phyloP scores from a whole-genome alignment of 2,888 invertebrate genomes.

The Galeruca laticollis region DNA sequence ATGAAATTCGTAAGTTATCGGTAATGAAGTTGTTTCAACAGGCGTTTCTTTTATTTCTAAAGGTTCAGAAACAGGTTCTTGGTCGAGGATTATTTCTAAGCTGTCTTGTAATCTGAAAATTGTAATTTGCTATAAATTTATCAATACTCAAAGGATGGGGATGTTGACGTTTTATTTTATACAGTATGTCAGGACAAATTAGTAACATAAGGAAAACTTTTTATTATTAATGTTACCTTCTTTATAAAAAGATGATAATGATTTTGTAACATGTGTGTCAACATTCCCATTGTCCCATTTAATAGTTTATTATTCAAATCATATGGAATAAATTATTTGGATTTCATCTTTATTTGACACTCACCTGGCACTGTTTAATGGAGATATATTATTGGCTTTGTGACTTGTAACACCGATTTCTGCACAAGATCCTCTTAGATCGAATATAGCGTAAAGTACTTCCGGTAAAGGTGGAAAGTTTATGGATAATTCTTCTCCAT shows the following conservation, averaged over 20 bases:
- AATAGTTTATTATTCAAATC: too few species aligned
- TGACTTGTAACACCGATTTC: constrained; percentile 81
- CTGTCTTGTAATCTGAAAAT: constrained; percentile 72
- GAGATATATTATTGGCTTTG: constrained; percentile 68
- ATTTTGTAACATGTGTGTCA: too few species aligned
- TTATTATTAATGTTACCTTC: too few species aligned
- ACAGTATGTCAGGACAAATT: too few species aligned
- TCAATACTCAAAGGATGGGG: too few species aligned
- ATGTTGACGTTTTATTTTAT: too few species aligned
- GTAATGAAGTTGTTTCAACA: constrained; percentile 6
- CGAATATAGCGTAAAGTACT: constrained; percentile 85
- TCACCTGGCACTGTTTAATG: constrained; percentile 61
- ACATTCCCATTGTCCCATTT: too few species aligned
- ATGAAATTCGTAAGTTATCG: constrained; percentile 75
- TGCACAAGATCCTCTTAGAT: constrained; percentile 83
- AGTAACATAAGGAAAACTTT: too few species aligned
- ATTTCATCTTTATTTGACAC: constrained; percentile 1
- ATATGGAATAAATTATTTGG: too few species aligned
- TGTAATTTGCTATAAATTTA: constrained; percentile 8
- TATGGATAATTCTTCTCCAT: constrained; percentile 79
- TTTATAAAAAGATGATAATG: too few species aligned
- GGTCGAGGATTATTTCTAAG: constrained; percentile 72
- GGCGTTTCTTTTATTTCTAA: constrained; percentile 33
- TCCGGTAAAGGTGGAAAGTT: constrained; percentile 60
- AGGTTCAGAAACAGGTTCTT: constrained; percentile 49